Percentiles rank a stretch among this genome's conserved stretches.
Evolutionary conservation across 2,888 invertebrate genomes (phyloP).

Genomic region (Caenorhabditis afra): DNA sequence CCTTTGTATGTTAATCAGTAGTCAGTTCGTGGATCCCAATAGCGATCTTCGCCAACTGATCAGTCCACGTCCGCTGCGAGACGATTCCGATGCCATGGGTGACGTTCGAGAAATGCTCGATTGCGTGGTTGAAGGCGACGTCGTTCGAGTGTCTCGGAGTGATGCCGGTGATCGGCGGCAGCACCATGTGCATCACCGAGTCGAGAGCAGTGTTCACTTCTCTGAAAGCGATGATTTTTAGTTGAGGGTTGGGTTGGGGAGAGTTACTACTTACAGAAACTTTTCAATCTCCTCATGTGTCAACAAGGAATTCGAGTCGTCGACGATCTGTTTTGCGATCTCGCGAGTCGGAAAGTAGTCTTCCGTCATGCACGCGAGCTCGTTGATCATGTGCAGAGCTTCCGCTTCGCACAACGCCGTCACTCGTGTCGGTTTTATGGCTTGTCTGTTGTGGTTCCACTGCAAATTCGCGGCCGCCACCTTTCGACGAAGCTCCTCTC

Average conservation of each 20-base stretch:
- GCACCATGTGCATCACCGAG: neutral
- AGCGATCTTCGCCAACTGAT: neutral
- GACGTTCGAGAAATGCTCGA: neutral
- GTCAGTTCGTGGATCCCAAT: too few species aligned
- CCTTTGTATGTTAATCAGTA: too few species aligned
- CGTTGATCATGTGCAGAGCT: neutral
- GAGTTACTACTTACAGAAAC: slow-evolving; percentile 16
- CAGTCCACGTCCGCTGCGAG: slow-evolving; percentile 6
- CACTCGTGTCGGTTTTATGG: too few species aligned
- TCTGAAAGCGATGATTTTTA: slow-evolving; percentile 14
- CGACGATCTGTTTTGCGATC: neutral
- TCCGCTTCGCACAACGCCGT: slow-evolving; percentile 18
- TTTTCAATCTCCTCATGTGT: neutral
- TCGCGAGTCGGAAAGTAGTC: neutral
- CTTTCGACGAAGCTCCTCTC: slow-evolving; percentile 9
- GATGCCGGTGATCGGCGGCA: slow-evolving; percentile 28
- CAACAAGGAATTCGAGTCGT: neutral
- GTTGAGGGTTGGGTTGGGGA: too few species aligned
- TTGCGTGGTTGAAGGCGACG: neutral
- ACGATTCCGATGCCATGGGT: slow-evolving; percentile 22
- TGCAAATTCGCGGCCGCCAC: neutral
- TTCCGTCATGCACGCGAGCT: neutral
- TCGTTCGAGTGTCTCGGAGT: neutral
- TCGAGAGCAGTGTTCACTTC: neutral
- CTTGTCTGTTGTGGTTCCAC: neutral